Conservation (phyloP, 2,797 vertebrate species). For the Arnoldichthys spilopterus region DNA sequence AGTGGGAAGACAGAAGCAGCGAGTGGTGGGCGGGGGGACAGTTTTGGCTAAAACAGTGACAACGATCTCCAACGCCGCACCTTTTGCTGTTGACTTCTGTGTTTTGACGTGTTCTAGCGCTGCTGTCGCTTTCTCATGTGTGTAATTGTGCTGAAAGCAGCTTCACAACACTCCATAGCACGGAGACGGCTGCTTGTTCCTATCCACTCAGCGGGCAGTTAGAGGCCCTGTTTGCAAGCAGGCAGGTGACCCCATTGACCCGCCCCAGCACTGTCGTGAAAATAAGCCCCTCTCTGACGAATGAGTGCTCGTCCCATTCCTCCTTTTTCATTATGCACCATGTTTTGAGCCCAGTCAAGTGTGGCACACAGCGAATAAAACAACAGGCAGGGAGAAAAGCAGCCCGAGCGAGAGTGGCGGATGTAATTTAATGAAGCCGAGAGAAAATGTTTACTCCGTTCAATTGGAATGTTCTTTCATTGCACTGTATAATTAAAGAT, state of each 20-base stretch:
- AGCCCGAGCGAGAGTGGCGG: slow-evolving; percentile 22
- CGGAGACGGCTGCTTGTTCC: slow-evolving; percentile 16
- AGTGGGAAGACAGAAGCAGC: slow-evolving; percentile 6
- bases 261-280: slow-evolving; percentile 13
- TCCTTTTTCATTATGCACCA: slow-evolving; percentile 52
- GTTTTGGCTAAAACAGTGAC: slow-evolving; percentile 16
- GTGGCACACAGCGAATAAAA: slow-evolving; percentile 43
- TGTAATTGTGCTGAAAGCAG: slow-evolving; percentile 29
- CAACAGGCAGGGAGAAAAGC: slow-evolving; percentile 22
- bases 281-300: slow-evolving; percentile 42
- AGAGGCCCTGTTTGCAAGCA: slow-evolving; percentile 47
- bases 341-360: slow-evolving; percentile 51
- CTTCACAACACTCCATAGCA: slow-evolving; percentile 30
- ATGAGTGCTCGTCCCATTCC: slow-evolving; percentile 23
- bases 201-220: slow-evolving; percentile 24
- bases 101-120: slow-evolving; percentile 6
- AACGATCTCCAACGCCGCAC: slow-evolving; percentile 1
- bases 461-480: slow-evolving; percentile 54
- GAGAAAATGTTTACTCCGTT: slow-evolving; percentile 57
- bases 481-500: slow-evolving; percentile 64
- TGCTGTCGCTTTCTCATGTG: slow-evolving; percentile 8
- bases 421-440: slow-evolving; percentile 57
- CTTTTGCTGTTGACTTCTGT: neutral
- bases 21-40: neutral
- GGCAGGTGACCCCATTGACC: slow-evolving; percentile 49